Evolutionary conservation across 2,888 invertebrate species (phyloP), one percentile per base, ranked within the genome.

Genomic region (Agrotis exclamationis): DNA sequence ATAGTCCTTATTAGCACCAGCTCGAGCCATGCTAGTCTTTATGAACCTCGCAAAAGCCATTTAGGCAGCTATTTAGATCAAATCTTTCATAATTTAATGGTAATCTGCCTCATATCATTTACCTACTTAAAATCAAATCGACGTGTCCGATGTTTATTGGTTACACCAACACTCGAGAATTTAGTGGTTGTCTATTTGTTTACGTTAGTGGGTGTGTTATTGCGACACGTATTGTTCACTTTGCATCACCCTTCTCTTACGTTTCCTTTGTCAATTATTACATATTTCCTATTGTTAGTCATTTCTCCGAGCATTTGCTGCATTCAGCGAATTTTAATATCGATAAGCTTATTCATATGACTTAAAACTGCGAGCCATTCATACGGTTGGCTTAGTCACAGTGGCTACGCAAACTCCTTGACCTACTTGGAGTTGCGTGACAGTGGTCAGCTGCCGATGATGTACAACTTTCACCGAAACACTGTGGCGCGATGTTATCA

Each of bases 401-500:
- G 84, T 85, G 86, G 88, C 87, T 86, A 90, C 89, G 88, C 86
- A 91, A 89, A 89, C 92, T 92, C 95, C 95, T 95, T 95, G 95
- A 94, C 95, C 94, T 84, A 94, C 89, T 93, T 95, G 86, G 76
- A 83, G 78, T 83, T 85, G 85, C 91, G 93, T 92, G 91, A 89
- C 92, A 91, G 90, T 93, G 92, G 92, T 91, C 93, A 91, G 87
- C 88, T 85, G 87, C 89, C 89, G 83, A 89, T 93, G 94, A 94
- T 94, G 92, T 89, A 89, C 92, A 93, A 95, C 95, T 95, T 96
- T 95, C 95, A 95, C 95, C 94, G 87, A 94, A 94, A 92, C 88
- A 87, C 84, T 87, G 89, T 87, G 86, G 80, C 85, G 87, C 87
- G 86, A 87, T 87, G 64, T 76, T 82, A 85, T 85, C 86, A 77